Evolutionary conservation across 1,140 invertebrate species (phyloP).

Genomic region (Drosophila arawakana): DNA sequence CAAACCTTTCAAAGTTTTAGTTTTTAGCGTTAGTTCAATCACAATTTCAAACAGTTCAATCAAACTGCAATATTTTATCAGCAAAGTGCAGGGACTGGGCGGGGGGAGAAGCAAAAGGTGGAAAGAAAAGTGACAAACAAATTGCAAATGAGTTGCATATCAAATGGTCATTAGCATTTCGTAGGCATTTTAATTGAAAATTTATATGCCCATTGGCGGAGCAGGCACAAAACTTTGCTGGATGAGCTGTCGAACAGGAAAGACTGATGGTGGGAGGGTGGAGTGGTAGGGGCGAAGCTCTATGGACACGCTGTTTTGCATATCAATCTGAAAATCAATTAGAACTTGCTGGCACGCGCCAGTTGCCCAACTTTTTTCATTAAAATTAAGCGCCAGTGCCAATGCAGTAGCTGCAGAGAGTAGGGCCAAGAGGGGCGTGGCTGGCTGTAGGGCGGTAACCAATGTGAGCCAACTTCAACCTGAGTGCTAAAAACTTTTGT

Average conservation of each 20-base stretch:
- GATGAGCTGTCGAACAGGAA: neutral
- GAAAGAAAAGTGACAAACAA: conserved; percentile 14
- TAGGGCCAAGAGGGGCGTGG: neutral
- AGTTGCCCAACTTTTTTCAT: conserved; percentile 57
- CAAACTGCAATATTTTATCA: conserved; percentile 5
- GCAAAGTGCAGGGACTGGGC: neutral
- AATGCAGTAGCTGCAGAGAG: neutral
- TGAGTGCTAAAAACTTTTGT: conserved; percentile 47
- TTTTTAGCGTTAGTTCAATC: too few species aligned
- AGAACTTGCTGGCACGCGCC: conserved; percentile 51
- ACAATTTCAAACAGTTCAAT: neutral
- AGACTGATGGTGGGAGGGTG: neutral
- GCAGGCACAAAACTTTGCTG: conserved; percentile 27
- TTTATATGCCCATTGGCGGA: conserved; percentile 31
- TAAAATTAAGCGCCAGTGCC: conserved; percentile 47
- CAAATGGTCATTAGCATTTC: conserved; percentile 44
- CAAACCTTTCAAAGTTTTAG: too few species aligned
- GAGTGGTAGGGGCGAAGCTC: neutral
- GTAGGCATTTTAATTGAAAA: conserved; percentile 56
- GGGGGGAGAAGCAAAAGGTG: neutral
- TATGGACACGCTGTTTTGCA: conserved; percentile 50
- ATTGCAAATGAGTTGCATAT: conserved; percentile 47
- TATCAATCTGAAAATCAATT: conserved; percentile 63
- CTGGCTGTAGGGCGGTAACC: neutral
- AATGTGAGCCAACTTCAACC: conserved; percentile 33